These are phyloP conservation scores for Cryptotermes secundus DNA, from an alignment of 1,140 invertebrate genomes.

Conservation along the genomic window DNA sequence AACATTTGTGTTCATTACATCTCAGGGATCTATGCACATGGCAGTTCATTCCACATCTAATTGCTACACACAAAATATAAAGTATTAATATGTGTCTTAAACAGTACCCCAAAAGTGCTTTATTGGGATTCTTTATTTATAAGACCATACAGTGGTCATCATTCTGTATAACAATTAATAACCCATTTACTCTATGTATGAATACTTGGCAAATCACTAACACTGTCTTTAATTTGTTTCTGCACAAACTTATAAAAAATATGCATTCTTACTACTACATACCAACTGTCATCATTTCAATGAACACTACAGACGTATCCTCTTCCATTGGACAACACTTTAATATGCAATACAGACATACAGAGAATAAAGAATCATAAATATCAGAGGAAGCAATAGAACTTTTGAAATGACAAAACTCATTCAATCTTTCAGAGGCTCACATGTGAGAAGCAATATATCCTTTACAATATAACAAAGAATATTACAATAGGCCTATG, in stretches of 20 bases:
- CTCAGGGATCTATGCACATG: not conserved
- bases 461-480: not conserved
- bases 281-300: not conserved
- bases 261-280: slow-evolving; percentile 7
- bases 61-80: not conserved
- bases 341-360: not conserved
- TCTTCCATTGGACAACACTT: not conserved
- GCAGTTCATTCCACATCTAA: not conserved
- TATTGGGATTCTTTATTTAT: not conserved
- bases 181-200: not conserved
- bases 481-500: not conserved
- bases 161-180: not conserved
- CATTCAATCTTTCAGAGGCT: not conserved
- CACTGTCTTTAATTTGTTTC: not conserved
- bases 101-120: not conserved
- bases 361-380: slow-evolving; percentile 10
- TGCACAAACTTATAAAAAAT: not conserved
- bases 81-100: too few species aligned
- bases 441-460: not conserved
- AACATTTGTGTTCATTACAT: not conserved
- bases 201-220: not conserved
- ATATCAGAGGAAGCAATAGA: not conserved
- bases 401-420: not conserved
- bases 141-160: not conserved
- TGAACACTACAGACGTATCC: not conserved